Percentiles rank a stretch among this genome's conserved stretches.
Conservation (phyloP, 2,888 invertebrate genomes). For the Eutolmus rufibarbis region DNA sequence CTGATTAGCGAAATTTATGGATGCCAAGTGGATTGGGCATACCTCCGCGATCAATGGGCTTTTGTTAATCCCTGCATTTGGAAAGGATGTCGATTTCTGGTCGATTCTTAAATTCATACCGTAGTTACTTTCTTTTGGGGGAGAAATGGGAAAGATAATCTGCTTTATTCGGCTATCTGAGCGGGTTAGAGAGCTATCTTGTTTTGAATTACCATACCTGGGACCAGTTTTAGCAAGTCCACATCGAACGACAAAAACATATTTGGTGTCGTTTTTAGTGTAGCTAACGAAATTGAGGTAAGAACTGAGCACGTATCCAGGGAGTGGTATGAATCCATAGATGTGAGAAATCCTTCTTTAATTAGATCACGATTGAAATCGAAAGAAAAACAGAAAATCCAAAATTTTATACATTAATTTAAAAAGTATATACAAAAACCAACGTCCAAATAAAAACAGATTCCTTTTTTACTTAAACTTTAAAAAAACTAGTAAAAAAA, state of each 20-base stretch:
- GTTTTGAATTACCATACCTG: not conserved
- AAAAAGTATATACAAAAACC: too few relatives aligned
- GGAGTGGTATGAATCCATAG: too few relatives aligned
- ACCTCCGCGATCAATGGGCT: not conserved
- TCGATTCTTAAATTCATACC: not conserved
- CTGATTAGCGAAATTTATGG: slow-evolving; percentile 32
- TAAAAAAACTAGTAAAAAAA: too few relatives aligned
- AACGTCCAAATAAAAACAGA: too few relatives aligned
- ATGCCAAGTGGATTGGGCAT: not conserved
- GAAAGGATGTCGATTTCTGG: not conserved
- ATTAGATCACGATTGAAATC: too few relatives aligned
- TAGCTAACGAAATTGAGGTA: not conserved
- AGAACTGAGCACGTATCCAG: not conserved
- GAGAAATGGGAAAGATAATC: not conserved
- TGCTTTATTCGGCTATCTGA: not conserved
- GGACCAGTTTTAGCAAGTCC: not conserved
- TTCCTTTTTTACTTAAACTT: too few relatives aligned
- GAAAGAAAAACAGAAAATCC: too few relatives aligned
- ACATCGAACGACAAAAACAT: not conserved
- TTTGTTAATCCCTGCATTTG: not conserved
- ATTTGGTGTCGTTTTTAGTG: not conserved
- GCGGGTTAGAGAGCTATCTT: not conserved
- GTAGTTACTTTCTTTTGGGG: not conserved
- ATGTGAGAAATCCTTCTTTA: too few relatives aligned
- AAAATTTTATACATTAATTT: too few relatives aligned